These are phyloP conservation scores for Myotis yumanensis DNA, from an alignment of 2,113 vertebrate species.

Conservation along the genomic window DNA sequence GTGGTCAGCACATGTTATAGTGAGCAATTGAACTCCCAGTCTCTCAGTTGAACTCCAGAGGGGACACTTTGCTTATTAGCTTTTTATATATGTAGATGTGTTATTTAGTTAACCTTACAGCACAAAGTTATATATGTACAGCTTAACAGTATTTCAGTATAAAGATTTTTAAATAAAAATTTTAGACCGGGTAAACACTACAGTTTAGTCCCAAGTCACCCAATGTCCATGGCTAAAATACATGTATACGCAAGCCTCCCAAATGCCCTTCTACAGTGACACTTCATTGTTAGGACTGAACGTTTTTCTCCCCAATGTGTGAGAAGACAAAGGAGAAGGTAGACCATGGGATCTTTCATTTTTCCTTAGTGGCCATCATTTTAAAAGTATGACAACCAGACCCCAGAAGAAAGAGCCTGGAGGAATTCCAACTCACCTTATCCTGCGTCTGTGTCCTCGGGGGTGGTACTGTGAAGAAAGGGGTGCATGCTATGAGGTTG, in stretches of 20 bases:
- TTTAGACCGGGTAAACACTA: background rate
- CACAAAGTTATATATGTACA: background rate
- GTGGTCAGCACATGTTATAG: no score
- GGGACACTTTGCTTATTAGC: no score
- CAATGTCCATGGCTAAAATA: background rate
- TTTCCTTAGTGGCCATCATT: background rate
- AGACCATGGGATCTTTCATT: background rate
- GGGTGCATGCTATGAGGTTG: background rate
- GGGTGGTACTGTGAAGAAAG: background rate
- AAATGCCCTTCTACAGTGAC: background rate
- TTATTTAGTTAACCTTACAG: background rate
- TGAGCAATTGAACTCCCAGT: no score
- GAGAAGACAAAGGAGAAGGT: background rate
- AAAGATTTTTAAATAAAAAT: background rate
- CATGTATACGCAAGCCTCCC: background rate
- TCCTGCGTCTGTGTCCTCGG: fast-evolving
- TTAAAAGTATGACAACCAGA: background rate
- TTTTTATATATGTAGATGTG: no score
- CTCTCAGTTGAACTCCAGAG: no score
- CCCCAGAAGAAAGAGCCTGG: background rate
- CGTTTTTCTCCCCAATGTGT: background rate
- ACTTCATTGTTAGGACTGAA: background rate
- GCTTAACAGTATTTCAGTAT: background rate
- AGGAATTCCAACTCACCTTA: slow-evolving; percentile 27
- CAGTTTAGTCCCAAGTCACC: background rate